phyloP scores from a whole-genome alignment of 2,888 invertebrate genomes.

The Drosophila vallismaia region DNA sequence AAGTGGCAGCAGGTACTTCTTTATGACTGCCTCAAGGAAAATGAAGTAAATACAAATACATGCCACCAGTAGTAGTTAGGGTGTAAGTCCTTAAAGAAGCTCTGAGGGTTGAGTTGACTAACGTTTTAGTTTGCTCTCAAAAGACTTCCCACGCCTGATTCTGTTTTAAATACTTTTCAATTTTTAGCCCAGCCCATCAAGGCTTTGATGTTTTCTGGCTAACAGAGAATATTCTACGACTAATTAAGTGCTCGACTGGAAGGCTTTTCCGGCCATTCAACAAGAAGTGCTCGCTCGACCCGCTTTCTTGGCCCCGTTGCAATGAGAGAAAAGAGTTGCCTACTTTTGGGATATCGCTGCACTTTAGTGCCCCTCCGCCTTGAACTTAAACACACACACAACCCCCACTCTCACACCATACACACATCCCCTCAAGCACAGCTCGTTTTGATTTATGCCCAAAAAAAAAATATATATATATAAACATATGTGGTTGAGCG shows the following conservation, averaged over 20 bases:
- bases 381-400: conserved; percentile 17
- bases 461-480: conserved; percentile 3
- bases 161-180: conserved; percentile 5
- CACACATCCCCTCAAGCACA: conserved; percentile 10
- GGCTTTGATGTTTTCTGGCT: conserved; percentile 26
- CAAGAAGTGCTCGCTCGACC: conserved; percentile 8
- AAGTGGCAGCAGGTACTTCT: conserved; percentile 12
- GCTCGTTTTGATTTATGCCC: conserved; percentile 64
- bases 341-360: conserved; percentile 29
- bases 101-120: no score
- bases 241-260: conserved; percentile 34
- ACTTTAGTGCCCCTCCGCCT: conserved; percentile 32
- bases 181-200: conserved; percentile 6
- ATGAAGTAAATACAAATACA: no score
- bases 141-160: background rate
- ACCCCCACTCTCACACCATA: no score
- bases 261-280: conserved; percentile 11
- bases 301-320: conserved; percentile 19
- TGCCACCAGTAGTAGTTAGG: background rate
- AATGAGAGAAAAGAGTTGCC: conserved; percentile 40
- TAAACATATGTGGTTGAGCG: conserved; percentile 25
- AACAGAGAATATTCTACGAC: conserved; percentile 36
- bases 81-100: background rate
- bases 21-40: no score
- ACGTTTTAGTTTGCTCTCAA: background rate